Evolutionary conservation across 2,113 vertebrate genomes (phyloP).

Genomic region (Calidris pugnax): DNA sequence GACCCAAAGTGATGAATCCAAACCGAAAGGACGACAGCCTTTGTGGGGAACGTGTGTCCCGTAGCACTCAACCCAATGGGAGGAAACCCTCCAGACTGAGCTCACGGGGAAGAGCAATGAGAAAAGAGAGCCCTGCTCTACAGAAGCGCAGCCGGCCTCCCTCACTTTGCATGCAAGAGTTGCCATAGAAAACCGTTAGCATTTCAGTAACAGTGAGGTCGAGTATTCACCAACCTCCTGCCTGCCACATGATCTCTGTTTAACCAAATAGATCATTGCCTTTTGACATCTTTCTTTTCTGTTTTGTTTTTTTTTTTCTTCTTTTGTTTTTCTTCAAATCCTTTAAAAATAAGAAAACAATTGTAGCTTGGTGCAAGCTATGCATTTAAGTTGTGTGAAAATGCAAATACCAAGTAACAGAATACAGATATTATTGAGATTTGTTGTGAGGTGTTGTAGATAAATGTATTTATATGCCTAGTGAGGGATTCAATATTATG

Average conservation of each 20-base stretch:
- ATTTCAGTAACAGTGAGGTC: constrained; percentile 27
- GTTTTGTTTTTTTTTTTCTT: not conserved
- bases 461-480: constrained; percentile 97
- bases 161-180: not conserved
- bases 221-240: not conserved
- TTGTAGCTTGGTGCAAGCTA: constrained; percentile 80
- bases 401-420: constrained; percentile 82
- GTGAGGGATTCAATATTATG: constrained; percentile 82
- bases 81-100: constrained; percentile 7
- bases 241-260: constrained; percentile 44
- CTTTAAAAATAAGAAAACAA: constrained; percentile 73
- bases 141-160: not conserved
- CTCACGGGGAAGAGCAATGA: not conserved
- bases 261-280: constrained; percentile 69
- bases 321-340: constrained; percentile 38
- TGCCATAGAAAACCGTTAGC: constrained; percentile 26
- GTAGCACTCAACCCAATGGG: not conserved
- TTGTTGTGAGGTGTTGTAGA: constrained; percentile 95
- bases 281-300: constrained; percentile 64
- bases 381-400: constrained; percentile 90
- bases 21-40: not conserved
- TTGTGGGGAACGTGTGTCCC: not conserved
- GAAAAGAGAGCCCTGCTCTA: not conserved
- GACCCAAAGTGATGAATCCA: not conserved
- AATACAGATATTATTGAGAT: constrained; percentile 85